Percentiles rank a stretch among this genome's conserved stretches.
Evolutionary conservation across 2,113 vertebrate genomes (phyloP).

Genomic region (Cyanoliseus patagonus): DNA sequence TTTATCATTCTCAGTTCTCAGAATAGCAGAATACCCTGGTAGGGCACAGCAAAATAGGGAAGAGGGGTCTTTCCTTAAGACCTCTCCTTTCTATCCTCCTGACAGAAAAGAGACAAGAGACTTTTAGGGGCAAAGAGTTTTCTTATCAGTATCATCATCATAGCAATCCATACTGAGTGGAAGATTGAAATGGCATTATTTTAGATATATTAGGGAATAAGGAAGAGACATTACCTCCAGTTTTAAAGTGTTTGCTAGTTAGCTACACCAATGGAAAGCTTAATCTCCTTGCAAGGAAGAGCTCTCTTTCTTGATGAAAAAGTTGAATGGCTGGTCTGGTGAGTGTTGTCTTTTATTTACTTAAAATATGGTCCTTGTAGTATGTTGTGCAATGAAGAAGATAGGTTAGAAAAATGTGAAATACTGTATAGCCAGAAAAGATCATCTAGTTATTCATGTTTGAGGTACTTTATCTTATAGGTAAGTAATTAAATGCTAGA

Average conservation of each 20-base stretch:
- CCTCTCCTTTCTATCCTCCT: not conserved
- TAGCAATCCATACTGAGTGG: not conserved
- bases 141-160: not conserved
- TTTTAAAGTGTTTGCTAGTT: not conserved
- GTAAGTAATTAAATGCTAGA: not conserved
- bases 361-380: not conserved
- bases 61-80: not conserved
- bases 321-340: constrained; percentile 58
- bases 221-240: not conserved
- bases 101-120: not conserved
- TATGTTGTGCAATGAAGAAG: not conserved
- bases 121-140: not conserved
- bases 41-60: not conserved
- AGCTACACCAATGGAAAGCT: constrained; percentile 43
- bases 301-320: constrained; percentile 41
- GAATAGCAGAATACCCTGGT: constrained; percentile 16
- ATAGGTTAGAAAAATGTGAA: not conserved
- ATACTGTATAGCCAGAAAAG: not conserved
- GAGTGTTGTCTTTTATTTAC: constrained; percentile 26
- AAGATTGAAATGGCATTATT: not conserved
- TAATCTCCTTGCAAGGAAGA: constrained; percentile 51
- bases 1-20: constrained; percentile 23
- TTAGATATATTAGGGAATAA: not conserved
- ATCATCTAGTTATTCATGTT: not conserved
- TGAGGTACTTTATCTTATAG: not conserved